Conservation (phyloP, 2,797 vertebrate species). For the Moxostoma hubbsi region DNA sequence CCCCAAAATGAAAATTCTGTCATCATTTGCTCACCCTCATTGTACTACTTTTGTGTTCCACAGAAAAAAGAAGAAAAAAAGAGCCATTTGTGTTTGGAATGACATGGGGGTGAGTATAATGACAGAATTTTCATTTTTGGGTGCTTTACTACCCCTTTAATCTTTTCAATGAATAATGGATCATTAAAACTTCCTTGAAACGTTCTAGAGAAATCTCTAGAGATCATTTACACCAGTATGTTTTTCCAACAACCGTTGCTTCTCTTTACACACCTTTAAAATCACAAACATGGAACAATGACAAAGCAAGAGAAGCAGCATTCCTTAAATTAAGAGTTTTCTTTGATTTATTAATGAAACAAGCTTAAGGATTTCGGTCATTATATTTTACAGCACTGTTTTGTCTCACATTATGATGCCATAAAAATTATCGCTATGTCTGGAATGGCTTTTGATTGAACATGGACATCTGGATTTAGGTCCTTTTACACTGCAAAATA, state of each 20-base stretch:
- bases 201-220: not conserved
- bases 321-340: constrained; percentile 15
- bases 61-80: too few species aligned
- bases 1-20: not conserved
- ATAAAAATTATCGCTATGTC: constrained; percentile 36
- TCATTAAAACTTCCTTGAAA: not conserved
- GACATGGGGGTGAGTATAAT: too few species aligned
- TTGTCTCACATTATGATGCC: constrained; percentile 34
- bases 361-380: constrained; percentile 35
- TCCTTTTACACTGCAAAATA: constrained; percentile 25
- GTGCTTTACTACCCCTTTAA: not conserved
- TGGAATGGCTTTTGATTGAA: constrained; percentile 32
- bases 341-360: constrained; percentile 41
- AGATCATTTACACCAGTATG: not conserved
- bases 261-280: constrained; percentile 1
- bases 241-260: constrained; percentile 18
- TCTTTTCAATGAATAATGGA: not conserved
- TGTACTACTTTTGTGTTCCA: too few species aligned
- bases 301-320: constrained; percentile 4
- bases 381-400: constrained; percentile 57
- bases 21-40: not conserved
- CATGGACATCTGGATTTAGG: constrained; percentile 45
- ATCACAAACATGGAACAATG: constrained; percentile 32
- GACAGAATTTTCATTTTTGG: too few species aligned
- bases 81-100: too few species aligned